Conservation (phyloP, 2,797 vertebrate genomes). For the Simalia tracyae region DNA sequence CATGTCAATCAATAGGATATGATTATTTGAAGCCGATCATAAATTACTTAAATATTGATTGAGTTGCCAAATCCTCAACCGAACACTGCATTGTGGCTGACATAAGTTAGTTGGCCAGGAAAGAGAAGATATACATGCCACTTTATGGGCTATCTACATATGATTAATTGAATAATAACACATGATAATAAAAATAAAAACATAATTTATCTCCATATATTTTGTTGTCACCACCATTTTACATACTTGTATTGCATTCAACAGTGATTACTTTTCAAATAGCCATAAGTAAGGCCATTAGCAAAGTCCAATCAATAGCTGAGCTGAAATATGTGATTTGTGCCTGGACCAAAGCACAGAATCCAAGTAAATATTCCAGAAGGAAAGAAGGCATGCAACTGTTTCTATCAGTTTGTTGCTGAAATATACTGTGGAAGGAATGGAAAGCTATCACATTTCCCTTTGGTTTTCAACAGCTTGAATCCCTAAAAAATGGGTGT, state of each 20-base stretch:
- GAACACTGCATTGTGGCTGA: conserved; percentile 33
- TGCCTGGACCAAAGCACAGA: neutral
- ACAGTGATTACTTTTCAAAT: conserved; percentile 32
- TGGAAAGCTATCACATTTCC: neutral
- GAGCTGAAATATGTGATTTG: conserved; percentile 23
- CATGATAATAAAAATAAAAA: conserved; percentile 46
- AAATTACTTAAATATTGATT: conserved; percentile 61
- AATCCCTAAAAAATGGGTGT: neutral
- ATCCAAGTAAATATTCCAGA: neutral
- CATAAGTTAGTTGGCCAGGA: conserved; percentile 40
- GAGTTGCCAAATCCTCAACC: conserved; percentile 39
- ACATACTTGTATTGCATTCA: conserved; percentile 28
- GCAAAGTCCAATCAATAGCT: conserved; percentile 28
- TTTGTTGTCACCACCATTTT: conserved; percentile 44
- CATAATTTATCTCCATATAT: conserved; percentile 14
- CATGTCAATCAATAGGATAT: conserved; percentile 57
- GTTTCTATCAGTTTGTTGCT: neutral
- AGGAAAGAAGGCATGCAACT: neutral
- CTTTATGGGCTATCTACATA: conserved; percentile 9
- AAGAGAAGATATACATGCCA: conserved; percentile 32
- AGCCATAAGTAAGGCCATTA: conserved; percentile 24
- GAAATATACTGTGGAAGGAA: too few relatives aligned
- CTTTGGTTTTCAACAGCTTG: neutral
- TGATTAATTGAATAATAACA: conserved; percentile 43
- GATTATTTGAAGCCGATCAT: conserved; percentile 65